Base-by-base conservation (phyloP, 2,113 vertebrate species). In the Raphicerus campestris region DNA sequence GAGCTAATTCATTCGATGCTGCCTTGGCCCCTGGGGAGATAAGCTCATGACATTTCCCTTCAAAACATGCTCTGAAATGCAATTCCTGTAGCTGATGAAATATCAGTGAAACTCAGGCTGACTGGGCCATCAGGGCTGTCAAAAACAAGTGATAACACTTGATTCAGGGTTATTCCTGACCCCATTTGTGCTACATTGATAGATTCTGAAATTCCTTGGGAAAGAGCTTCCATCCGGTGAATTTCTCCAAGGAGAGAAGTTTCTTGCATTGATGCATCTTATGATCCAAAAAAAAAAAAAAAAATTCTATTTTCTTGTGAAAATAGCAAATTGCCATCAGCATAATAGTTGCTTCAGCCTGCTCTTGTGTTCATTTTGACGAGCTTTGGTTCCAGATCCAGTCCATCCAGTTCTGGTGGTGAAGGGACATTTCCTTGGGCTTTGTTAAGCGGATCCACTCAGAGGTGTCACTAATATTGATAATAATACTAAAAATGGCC, bases 221-320 rank as follows among this genome's bases (percentile, higher is more conserved):
- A 96, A 98, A 96, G 86, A 61, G 28, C 70, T 96, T 94, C 93
- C 96, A 96, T 92, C 75, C 90, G 94, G 89, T 88, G 61, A 89
- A 77, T 87, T 82, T 97, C 90, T 93, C 84, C 24, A 86, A 89
- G 92, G 81, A 94, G 42, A 80, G 58, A 94, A 61, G 28, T 81
- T 94, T 75, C 88, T 93, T 91, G n/a, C 47, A 55, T 92, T 82
- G 45, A 82, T 70, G 56, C 81, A 75, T 90, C 81, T 11, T 97
- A 78, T 16, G 80, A 53, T 53, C 42, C 3, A 81, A 20, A 20
- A 53, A 81, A 88, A 92, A 88, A 93, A 91, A 80, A 84, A 35
- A 45, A 28, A 4, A 77, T 42, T 83, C 73, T 42, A 42, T 42
- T 42, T 85, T 92, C 60, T 75, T 60, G n/a, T 97, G 75, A 93